Evolutionary conservation across 1,140 invertebrate species (phyloP).

Genomic region (Listronotus oregonensis): DNA sequence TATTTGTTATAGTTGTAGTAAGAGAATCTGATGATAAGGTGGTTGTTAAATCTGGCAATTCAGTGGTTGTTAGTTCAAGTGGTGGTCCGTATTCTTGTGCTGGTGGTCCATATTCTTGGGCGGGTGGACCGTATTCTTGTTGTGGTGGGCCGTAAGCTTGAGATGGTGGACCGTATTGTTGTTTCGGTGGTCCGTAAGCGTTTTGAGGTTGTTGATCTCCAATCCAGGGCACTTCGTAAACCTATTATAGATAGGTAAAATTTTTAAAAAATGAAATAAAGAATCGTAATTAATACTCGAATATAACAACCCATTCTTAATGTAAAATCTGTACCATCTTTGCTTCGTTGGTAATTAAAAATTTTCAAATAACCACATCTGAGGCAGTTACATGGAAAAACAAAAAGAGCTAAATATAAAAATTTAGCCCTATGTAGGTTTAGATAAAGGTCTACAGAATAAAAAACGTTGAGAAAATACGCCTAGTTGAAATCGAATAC

Average conservation of each 20-base stretch:
- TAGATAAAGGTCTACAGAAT: too few relatives aligned
- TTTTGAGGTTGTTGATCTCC: conserved; percentile 24
- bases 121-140: conserved; percentile 27
- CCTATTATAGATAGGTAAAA: background rate
- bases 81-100: conserved; percentile 27
- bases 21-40: conserved; percentile 3
- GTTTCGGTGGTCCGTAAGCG: conserved; percentile 27
- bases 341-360: too few relatives aligned
- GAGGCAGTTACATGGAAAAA: too few relatives aligned
- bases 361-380: too few relatives aligned
- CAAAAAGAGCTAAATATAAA: too few relatives aligned
- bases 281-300: too few relatives aligned
- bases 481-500: too few relatives aligned
- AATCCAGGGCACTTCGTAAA: conserved; percentile 29
- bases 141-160: conserved; percentile 24
- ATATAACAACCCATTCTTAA: too few relatives aligned
- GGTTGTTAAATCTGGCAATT: conserved; percentile 9
- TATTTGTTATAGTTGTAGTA: background rate
- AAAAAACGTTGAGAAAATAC: too few relatives aligned
- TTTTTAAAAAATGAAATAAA: too few relatives aligned
- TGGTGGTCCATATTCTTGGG: conserved; percentile 31
- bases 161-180: conserved; percentile 27
- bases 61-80: conserved; percentile 22
- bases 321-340: too few relatives aligned
- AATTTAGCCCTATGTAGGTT: too few relatives aligned